Conservation (phyloP, 2,888 invertebrate species). For the Diabrotica balteata region DNA sequence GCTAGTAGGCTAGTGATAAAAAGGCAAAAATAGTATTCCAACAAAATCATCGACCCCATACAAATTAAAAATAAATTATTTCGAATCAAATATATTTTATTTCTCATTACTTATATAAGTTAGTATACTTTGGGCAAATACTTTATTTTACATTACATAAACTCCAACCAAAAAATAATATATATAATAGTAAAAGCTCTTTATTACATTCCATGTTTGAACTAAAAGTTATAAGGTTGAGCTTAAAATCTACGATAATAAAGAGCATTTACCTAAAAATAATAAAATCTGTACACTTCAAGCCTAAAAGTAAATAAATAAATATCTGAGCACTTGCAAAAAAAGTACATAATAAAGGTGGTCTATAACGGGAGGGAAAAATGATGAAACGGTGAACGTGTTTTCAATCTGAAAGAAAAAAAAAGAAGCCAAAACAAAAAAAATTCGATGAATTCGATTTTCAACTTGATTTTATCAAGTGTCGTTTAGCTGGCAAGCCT, state of each 20-base stretch:
- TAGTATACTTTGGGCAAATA: conserved; percentile 55
- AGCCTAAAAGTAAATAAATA: conserved; percentile 50
- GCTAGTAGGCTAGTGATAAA: conserved; percentile 17
- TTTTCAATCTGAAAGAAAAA: conserved; percentile 24
- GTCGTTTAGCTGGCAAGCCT: conserved; percentile 38
- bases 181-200: conserved; percentile 51
- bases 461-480: conserved; percentile 37
- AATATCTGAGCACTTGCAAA: conserved; percentile 49
- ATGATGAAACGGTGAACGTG: conserved; percentile 23
- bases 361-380: conserved; percentile 28
- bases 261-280: conserved; percentile 46
- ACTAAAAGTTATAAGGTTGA: conserved; percentile 40
- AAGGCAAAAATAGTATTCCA: conserved; percentile 33
- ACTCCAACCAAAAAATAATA: conserved; percentile 51
- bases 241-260: conserved; percentile 41
- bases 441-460: conserved; percentile 29
- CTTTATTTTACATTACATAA: conserved; percentile 49
- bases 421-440: conserved; percentile 27
- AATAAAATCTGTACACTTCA: conserved; percentile 48
- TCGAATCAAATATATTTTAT: conserved; percentile 48
- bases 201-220: conserved; percentile 40
- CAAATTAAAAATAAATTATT: conserved; percentile 20
- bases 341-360: conserved; percentile 44
- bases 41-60: conserved; percentile 12
- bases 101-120: conserved; percentile 45